Conservation (phyloP, 2,797 vertebrate genomes). For the Hirundo rustica region DNA sequence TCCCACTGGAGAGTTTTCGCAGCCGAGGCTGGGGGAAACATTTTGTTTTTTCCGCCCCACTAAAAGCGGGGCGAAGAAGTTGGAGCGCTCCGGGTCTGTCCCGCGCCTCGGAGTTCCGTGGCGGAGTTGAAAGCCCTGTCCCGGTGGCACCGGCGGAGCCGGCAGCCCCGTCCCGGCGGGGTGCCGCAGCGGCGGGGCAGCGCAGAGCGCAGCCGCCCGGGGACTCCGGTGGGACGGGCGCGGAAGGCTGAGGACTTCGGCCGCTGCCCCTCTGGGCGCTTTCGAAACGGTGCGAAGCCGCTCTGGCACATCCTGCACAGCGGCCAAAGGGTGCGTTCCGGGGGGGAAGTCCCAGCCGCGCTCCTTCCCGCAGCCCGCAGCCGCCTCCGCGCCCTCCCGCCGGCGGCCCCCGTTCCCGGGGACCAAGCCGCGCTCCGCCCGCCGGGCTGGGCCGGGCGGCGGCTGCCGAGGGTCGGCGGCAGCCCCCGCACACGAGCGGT, state of each 20-base stretch:
- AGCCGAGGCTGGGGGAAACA: fast-evolving
- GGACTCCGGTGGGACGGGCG: not conserved
- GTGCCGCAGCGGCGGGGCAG: not conserved
- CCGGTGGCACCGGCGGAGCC: no score
- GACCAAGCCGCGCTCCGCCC: not conserved
- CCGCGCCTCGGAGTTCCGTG: fast-evolving
- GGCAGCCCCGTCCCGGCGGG: not conserved
- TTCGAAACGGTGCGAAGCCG: not conserved
- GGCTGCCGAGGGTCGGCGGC: not conserved
- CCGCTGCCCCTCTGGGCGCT: not conserved
- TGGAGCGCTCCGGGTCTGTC: not conserved
- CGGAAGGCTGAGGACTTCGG: not conserved
- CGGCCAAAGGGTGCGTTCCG: not conserved
- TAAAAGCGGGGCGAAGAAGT: not conserved
- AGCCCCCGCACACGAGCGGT: fast-evolving
- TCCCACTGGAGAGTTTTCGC: fast-evolving
- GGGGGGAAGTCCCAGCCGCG: not conserved
- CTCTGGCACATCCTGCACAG: fast-evolving
- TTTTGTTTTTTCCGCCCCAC: not conserved
- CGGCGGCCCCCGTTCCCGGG: not conserved
- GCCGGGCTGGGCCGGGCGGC: not conserved
- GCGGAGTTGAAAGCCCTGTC: not conserved
- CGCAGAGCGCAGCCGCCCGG: not conserved
- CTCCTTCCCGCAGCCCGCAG: not conserved
- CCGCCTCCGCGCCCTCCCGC: not conserved